These are phyloP conservation scores for Philonicus albiceps DNA, from an alignment of 2,888 invertebrate genomes.

Conservation along the genomic window DNA sequence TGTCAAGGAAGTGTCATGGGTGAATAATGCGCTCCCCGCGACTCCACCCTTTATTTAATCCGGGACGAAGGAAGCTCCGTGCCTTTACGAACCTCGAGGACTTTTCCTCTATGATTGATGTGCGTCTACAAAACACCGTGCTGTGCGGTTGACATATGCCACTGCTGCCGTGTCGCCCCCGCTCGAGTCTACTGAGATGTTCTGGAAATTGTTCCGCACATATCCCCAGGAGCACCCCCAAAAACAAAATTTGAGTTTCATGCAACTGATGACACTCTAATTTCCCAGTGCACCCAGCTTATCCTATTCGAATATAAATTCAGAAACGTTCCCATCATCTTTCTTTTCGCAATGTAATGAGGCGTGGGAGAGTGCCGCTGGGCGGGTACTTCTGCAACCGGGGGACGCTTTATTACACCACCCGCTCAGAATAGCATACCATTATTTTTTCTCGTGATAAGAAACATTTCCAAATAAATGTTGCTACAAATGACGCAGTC, in stretches of 20 bases:
- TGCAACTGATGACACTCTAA: not conserved
- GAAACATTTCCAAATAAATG: not conserved
- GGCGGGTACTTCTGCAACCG: not conserved
- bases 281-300: not conserved
- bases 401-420: not conserved
- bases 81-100: not conserved
- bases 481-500: not conserved
- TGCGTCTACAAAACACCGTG: not conserved
- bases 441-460: not conserved
- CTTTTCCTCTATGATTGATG: not conserved
- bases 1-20: not conserved
- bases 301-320: not conserved
- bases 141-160: not conserved
- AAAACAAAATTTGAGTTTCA: not conserved
- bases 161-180: not conserved
- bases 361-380: not conserved
- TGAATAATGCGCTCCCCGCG: not conserved
- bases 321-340: not conserved
- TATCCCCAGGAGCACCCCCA: not conserved
- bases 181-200: not conserved
- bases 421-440: not conserved
- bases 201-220: not conserved
- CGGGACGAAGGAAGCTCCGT: not conserved
- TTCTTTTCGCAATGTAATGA: not conserved
- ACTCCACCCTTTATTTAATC: not conserved